Conservation (phyloP, 2,113 vertebrate species). For the mouse (Mus musculus) region GRCm39 chr7:111775501-111776000, state of each 20-base stretch:
- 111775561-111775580: neutral
- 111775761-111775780: neutral
- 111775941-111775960: neutral
- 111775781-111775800: neutral
- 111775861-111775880: neutral
- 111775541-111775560: neutral
- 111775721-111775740: neutral
- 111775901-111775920: neutral
- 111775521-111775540: neutral
- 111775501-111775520: neutral
- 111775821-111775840: neutral
- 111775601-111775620: no score
- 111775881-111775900: neutral
- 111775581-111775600: neutral
- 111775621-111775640: neutral
- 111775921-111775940: neutral
- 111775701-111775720: neutral
- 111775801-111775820: neutral
- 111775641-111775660: neutral
- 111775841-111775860: neutral
- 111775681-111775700: neutral
- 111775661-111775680: neutral
- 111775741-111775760: neutral
- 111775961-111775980: neutral
- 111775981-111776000: neutral